Base-by-base conservation (phyloP, 2,888 invertebrate species). In the Cryptus armator region DNA sequence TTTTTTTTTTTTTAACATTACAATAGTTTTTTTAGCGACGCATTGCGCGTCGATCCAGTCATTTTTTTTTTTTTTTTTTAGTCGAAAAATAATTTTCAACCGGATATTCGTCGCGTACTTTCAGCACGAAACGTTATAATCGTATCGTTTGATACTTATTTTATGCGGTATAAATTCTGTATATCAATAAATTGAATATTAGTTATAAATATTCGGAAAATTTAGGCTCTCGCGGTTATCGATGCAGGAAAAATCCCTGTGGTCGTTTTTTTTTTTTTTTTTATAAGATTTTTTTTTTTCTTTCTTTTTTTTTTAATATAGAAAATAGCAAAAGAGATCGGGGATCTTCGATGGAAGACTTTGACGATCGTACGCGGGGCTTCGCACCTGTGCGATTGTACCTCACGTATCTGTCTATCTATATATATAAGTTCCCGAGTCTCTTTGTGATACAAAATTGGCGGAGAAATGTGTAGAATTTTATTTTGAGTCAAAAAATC, bases 41-140 rank as follows among this genome's bases (percentile, higher is more conserved):
- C 66, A 24, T 2, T 9, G 14, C 62, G 37, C 84, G 81, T 82
- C 82, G 74, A 78, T 74, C 29, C 79, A 82, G 62, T 83, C 24
- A 12, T 59, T 59, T 81, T 79, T 43, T 48, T 56, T 5, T 37
- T n/a, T n/a, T n/a, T 76, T 43, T 48, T 56, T 7, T 37, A 72
- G 51, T 71, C n/a, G 72, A 83, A 68, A 74, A 75, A n/a, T 62
- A 14, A 29, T 43, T 16, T 37, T 16, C 37, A 56, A 59, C n/a
- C 67, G 75, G 24, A 85, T 43, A 68, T 32, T 75, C 29, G 19
- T 83, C 81, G 68, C 71, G 84, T 78, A 83, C 86, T 80, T 68
- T 67, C n/a, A 70, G 72, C 82, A 85, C 77, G 56, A 81, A 79
- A 48, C 74, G 19, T 81, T 75, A 67, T 77, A 70, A 70, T 72